A percentile compares a stretch with the other conserved stretches of the same genome.
Evolutionary conservation across 92 coral and sea anemone species (phyloP).

Genomic region (Chrysogorgia sp.): DNA sequence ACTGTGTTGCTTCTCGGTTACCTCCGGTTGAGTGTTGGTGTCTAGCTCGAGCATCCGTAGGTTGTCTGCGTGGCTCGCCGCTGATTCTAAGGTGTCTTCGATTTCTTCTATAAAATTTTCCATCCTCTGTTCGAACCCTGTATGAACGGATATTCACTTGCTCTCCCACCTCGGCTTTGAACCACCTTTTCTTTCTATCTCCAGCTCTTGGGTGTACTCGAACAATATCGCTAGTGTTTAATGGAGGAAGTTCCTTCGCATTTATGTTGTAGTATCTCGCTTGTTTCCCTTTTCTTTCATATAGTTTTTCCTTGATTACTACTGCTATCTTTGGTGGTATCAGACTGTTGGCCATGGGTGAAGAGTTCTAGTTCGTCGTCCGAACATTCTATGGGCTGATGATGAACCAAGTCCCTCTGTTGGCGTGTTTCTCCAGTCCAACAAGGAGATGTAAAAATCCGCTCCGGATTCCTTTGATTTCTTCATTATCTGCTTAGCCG

Average conservation of each 20-base stretch:
- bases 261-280: too few species aligned
- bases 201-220: background rate
- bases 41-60: too few species aligned
- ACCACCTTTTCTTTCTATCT: background rate
- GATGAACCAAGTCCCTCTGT: background rate
- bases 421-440: background rate
- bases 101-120: background rate
- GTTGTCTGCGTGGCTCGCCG: too few species aligned
- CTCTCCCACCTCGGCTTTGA: background rate
- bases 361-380: background rate
- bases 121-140: background rate
- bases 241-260: too few species aligned
- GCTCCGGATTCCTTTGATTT: background rate
- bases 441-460: background rate
- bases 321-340: background rate
- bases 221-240: background rate
- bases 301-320: background rate
- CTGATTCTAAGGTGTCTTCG: background rate
- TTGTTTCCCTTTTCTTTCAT: too few species aligned
- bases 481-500: constrained; percentile 8
- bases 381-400: constrained; percentile 1
- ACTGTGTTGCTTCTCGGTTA: too few species aligned
- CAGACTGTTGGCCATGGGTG: background rate
- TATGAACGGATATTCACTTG: background rate
- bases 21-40: too few species aligned